Base-by-base conservation (phyloP, 2,888 invertebrate species). In the Dendrolimus pini region DNA sequence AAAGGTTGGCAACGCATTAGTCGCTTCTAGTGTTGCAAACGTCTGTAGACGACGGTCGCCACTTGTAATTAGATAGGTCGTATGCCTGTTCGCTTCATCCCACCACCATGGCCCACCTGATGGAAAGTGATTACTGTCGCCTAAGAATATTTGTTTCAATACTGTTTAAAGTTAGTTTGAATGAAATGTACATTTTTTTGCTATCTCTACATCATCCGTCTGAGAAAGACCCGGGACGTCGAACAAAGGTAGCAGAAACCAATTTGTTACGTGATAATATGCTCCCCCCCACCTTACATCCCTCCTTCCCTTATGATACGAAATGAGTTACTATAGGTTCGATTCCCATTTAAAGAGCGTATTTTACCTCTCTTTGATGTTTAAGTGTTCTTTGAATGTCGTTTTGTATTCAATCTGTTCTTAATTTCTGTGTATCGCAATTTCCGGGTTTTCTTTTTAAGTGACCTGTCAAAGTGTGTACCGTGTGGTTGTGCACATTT, bases 191-290 rank as follows among this genome's bases (percentile, higher is more conserved):
- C 0, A 53, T 63, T 68, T 63, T 64, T 69, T 58, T 82, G 75
- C 82, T 69, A 65, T 71, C 87, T 56, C 62, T 88, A 82, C 85
- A 59, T 63, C 72, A 76, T 80, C 78, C 80, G 75, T 78, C 78
- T 77, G 76, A 71, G 67, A 77, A 83, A 82, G 82, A 80, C 78
- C 77, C 67, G 77, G 68, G 74, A 74, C 79, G 74, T 74, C 74
- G 87, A 88, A 89, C 88, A 89, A 89, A 89, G 88, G 88, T 85
- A 87, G 82, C 78, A 79, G 87, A 89, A 88, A 89, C 89, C 90
- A 89, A 90, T 90, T 89, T 89, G 88, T 87, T 89, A 89, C 89
- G 89, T 89, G 90, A 89, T 89, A 88, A 86, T 88, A 89, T 89
- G 85, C 81, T 77, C 75, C 65, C 63, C 64, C 64, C 62, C 63